These are phyloP conservation scores for Muscicapa adusta DNA, from an alignment of 2,113 vertebrate genomes.

Conservation along the genomic window DNA sequence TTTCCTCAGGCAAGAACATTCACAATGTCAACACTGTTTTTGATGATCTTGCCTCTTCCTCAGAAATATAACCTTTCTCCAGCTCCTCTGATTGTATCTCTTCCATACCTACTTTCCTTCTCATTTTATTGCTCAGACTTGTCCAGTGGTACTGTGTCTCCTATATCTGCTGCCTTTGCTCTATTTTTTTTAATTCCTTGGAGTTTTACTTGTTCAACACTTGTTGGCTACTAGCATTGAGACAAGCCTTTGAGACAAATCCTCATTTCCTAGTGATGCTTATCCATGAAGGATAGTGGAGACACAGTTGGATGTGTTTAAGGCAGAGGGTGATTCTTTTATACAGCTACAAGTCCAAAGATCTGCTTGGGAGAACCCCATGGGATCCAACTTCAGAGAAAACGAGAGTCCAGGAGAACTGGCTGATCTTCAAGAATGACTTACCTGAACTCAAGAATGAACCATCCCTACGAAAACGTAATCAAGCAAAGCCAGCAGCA, in stretches of 20 bases:
- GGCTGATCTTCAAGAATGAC: not conserved
- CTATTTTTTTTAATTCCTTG: not conserved
- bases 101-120: not conserved
- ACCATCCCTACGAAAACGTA: rapidly evolving
- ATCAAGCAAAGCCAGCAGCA: not conserved
- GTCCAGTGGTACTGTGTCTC: not conserved
- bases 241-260: not conserved
- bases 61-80: not conserved
- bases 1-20: not conserved
- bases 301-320: not conserved
- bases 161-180: not conserved
- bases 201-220: not conserved
- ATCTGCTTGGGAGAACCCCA: not conserved
- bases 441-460: not conserved
- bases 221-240: not conserved
- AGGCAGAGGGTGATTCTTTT: not conserved
- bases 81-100: not conserved
- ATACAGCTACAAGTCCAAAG: not conserved
- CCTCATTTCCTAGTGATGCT: not conserved
- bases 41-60: not conserved
- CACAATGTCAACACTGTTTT: not conserved
- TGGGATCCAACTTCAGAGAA: not conserved
- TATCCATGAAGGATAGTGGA: not conserved
- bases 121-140: not conserved
- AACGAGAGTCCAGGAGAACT: not conserved